Evolutionary conservation across 1,140 invertebrate genomes (phyloP), one percentile per base, ranked within the genome.

Genomic region (Eufriesea mexicana): DNA sequence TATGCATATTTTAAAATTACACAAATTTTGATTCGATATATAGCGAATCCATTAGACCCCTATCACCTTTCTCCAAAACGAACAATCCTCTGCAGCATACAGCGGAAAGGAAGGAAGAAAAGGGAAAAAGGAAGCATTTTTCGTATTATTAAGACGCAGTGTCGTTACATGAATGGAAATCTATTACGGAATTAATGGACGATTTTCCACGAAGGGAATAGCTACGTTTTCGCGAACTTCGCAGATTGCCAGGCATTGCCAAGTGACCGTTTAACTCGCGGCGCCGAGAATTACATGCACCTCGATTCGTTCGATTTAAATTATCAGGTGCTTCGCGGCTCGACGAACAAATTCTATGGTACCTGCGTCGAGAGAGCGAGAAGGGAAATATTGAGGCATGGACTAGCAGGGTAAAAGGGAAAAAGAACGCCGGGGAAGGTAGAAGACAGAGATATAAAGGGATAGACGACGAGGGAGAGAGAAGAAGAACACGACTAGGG

Each of bases 271-370:
- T 90, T 89, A 89, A 73, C 81, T 84, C 79, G 82, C 83, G 85
- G 85, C 87, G 71, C 77, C 83, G 62, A 82, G 75, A 90, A 90
- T 89, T 89, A 89, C 83, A 85, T 86, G 77, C 71, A 84, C 83
- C 74, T 83, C 83, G 84, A 84, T 87, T 86, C 84, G 81, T 84
- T 90, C 85, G 79, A 91, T 91, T 90, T 90, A 90, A 91, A 90
- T 91, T 90, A 90, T 91, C 88, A 89, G 84, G 80, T 90, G 83
- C 74, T 86, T 86, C 85, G 84, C 82, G 70, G 77, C 67, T 79
- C 74, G 79, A 81, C 84, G 68, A 73, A 74, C 57, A 90, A 91
- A 90, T 91, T 90, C 85, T 83, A 74, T 75, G 73, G 74, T 87
- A n/a, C 23, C 28, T 18, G 49, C 62, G 51, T 18, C 61, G 54